Base-by-base conservation (phyloP, 2,113 vertebrate species). In the Cyprinodon tularosa region DNA sequence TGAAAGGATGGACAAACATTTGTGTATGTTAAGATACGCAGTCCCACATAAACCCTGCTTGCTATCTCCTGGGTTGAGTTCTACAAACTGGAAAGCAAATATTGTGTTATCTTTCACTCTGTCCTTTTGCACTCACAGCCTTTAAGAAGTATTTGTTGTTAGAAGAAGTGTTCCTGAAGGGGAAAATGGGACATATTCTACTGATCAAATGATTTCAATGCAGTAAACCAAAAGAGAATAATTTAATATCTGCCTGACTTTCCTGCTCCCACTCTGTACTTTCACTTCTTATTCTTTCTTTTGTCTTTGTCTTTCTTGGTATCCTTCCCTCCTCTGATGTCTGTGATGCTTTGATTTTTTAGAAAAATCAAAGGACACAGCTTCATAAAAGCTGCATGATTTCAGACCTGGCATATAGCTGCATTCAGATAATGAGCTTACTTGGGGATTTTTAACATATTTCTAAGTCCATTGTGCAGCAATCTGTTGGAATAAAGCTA, bases 151-250 rank as follows among this genome's bases (percentile, higher is more conserved):
- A 62, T 78, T 74, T 42, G 50, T 57, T 68, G 36, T 40, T 72
- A 71, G 63, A n/a, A 20, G 29, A 66, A 10, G 47, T 37, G 29
- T 50, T 62, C 63, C 79, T 12, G 0, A 4, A 67, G 70, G 40
- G 66, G 65, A 10, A 40, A 66, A 60, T 38, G 71, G 78, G 50
- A 68, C 78, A 77, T 60, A 53, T 81, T 78, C 38, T 44, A 71
- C 66, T 80, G 80, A 90, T 86, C 77, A 86, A 88, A 86, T 83
- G 37, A 78, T 81, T 86, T 77, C 66, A 74, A 69, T 64, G 66
- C 76, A 81, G 39, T 44, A 73, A 85, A 83, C 85, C 76, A 78
- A 90, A 84, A 88, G 80, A 85, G 86, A 90, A 86, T 88, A 77
- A 86, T 88, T 90, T 80, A 90, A 83, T 71, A 83, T 61, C 63